Evolutionary conservation across 2,888 invertebrate species (phyloP).

Genomic region (Bimastos eiseni): DNA sequence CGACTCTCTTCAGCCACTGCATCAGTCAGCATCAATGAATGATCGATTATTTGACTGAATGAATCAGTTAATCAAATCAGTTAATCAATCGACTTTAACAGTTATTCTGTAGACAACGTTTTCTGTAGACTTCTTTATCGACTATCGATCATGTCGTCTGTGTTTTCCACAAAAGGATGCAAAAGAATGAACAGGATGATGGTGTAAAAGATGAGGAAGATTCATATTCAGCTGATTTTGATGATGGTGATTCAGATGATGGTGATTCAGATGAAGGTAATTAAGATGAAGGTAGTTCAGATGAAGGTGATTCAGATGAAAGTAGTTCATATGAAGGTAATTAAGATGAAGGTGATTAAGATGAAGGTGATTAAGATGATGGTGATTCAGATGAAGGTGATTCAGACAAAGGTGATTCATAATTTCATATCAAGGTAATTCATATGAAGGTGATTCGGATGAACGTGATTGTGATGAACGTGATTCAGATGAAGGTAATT

Average conservation of each 20-base stretch:
- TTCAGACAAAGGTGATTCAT: neutral
- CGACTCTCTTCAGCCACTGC: slow-evolving; percentile 24
- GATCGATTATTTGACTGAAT: neutral
- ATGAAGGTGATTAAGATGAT: neutral
- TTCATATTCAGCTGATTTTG: neutral
- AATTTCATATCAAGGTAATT: neutral
- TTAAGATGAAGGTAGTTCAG: neutral
- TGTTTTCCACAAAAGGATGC: neutral
- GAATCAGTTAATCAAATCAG: neutral
- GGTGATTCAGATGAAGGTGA: no score
- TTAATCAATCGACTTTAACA: neutral
- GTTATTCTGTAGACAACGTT: neutral
- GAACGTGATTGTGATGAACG: neutral
- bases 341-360: neutral
- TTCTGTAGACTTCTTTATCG: neutral
- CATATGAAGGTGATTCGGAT: no score
- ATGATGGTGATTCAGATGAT: neutral
- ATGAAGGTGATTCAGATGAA: neutral
- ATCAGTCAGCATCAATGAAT: neutral
- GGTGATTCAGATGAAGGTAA: neutral
- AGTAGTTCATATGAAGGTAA: neutral
- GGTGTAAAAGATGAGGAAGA: neutral
- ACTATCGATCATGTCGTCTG: neutral
- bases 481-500: neutral
- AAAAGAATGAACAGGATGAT: neutral